These are phyloP conservation scores for Gasterosteus aculeatus DNA, from an alignment of 2,113 vertebrate species.

Conservation along the genomic window DNA sequence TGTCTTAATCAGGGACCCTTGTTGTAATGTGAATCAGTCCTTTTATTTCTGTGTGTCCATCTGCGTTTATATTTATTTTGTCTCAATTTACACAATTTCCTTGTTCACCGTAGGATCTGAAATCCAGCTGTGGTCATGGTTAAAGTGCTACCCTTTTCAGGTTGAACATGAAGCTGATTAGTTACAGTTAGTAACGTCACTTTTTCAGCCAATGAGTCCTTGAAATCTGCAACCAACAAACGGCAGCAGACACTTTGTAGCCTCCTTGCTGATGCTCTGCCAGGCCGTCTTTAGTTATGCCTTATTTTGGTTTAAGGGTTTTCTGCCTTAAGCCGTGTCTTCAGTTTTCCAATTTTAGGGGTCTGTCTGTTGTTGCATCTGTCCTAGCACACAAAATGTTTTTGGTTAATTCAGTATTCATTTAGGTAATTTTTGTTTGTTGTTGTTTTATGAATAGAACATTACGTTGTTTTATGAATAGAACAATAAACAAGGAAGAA, in stretches of 20 bases:
- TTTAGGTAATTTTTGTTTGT: background rate
- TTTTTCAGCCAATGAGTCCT: background rate
- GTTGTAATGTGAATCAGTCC: background rate
- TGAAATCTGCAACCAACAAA: background rate
- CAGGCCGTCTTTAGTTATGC: background rate
- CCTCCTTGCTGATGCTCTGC: background rate
- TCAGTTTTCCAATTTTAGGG: background rate
- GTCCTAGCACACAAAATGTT: background rate
- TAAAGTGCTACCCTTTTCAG: background rate
- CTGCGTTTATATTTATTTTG: background rate
- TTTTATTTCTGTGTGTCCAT: background rate
- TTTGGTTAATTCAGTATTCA: background rate
- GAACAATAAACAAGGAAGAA: background rate
- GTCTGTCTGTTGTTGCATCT: background rate
- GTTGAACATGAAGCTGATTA: background rate
- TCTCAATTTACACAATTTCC: background rate
- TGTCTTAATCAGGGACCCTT: background rate
- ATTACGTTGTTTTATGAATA: too few species aligned
- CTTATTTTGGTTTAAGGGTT: background rate
- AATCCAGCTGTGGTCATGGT: too few species aligned
- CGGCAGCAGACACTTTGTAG: too few species aligned
- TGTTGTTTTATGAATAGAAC: background rate
- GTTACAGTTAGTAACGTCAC: background rate
- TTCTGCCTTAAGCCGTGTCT: background rate
- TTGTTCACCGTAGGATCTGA: background rate